Percentiles rank a stretch among this genome's conserved stretches.
phyloP scores from a whole-genome alignment of 2,888 invertebrate species.

The Drosophila crucigera region DNA sequence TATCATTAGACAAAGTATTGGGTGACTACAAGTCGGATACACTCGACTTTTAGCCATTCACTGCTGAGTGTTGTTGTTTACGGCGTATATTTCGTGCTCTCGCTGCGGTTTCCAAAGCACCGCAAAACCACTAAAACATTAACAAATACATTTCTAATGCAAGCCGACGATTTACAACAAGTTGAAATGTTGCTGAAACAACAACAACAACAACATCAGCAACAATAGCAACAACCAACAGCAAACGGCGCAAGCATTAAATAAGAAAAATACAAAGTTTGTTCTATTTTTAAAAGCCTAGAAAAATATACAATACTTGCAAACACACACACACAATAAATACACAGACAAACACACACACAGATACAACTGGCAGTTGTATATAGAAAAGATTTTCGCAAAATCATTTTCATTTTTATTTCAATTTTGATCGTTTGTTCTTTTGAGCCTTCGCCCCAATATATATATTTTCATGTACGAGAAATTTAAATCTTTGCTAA shows the following conservation, averaged over 20 bases:
- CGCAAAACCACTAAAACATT: conserved; percentile 72
- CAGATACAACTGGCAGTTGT: conserved; percentile 27
- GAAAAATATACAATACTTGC: conserved; percentile 76
- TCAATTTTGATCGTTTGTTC: conserved; percentile 56
- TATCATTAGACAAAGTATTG: not conserved
- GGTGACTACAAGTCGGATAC: not conserved
- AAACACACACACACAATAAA: conserved; percentile 13
- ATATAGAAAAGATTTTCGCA: conserved; percentile 73
- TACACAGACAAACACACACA: conserved; percentile 14
- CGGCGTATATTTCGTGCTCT: conserved; percentile 62
- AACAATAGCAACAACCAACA: conserved; percentile 36
- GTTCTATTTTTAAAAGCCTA: conserved; percentile 76
- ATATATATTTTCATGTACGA: conserved; percentile 15
- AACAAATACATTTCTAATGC: conserved; percentile 82
- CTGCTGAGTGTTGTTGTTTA: conserved; percentile 11
- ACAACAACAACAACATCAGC: conserved; percentile 36
- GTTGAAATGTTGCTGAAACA: conserved; percentile 70
- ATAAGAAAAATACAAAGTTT: conserved; percentile 70
- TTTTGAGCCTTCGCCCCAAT: conserved; percentile 38
- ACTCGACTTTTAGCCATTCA: conserved; percentile 6
- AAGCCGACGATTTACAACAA: conserved; percentile 81
- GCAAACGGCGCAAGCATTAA: conserved; percentile 68
- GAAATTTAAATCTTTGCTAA: conserved; percentile 39
- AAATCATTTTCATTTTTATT: conserved; percentile 74
- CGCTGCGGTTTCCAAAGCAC: conserved; percentile 68